Percentiles rank a stretch among this genome's conserved stretches.
Conservation (phyloP, 2,113 vertebrate genomes). For the Physeter macrocephalus region DNA sequence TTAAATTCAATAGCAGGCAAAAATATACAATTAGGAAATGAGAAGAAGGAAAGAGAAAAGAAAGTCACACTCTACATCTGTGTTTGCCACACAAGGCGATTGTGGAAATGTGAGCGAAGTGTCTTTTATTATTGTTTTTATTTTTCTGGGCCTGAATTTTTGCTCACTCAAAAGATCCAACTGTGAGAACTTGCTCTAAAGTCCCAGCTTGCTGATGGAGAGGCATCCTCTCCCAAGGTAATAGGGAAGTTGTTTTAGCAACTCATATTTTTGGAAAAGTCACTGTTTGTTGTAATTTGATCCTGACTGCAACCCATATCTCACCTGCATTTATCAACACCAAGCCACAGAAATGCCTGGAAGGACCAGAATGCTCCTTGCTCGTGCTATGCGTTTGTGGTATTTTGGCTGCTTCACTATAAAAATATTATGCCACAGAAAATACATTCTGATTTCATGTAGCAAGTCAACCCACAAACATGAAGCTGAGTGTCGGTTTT, state of each 20-base stretch:
- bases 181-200: constrained; percentile 63
- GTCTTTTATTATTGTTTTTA: constrained; percentile 41
- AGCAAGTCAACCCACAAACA: constrained; percentile 46
- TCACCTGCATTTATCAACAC: constrained; percentile 90
- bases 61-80: background rate
- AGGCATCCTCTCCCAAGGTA: constrained; percentile 84
- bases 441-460: constrained; percentile 34
- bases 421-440: constrained; percentile 64
- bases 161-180: constrained; percentile 11
- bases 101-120: constrained; percentile 26
- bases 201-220: constrained; percentile 85
- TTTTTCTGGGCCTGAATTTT: constrained; percentile 38
- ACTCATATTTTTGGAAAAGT: constrained; percentile 70
- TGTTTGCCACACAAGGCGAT: background rate
- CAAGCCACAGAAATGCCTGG: constrained; percentile 80
- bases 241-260: constrained; percentile 71
- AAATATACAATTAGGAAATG: background rate
- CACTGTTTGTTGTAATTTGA: constrained; percentile 84
- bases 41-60: background rate
- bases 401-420: constrained; percentile 61
- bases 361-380: constrained; percentile 33
- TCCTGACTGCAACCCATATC: constrained; percentile 86
- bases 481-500: constrained; percentile 40
- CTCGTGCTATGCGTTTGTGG: constrained; percentile 37
- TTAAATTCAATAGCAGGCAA: background rate